Base-by-base conservation (phyloP, 2,888 invertebrate genomes). In the Dorcus hopei region DNA sequence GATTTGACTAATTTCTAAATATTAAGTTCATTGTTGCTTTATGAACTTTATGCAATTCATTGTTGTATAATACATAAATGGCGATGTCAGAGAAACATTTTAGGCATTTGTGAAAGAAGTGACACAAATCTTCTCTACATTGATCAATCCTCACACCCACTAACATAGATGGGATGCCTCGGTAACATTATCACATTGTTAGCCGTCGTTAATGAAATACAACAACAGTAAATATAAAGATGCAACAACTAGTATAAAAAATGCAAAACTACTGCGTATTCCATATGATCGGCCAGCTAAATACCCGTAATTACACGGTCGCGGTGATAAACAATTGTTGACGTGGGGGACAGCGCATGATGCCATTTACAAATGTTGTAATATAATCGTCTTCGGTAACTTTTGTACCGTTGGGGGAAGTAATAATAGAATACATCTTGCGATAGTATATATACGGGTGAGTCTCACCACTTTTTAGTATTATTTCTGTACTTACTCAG, bases 301-400 rank as follows among this genome's bases (percentile, higher is more conserved):
- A 63, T 69, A 61, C 53, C 64, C 61, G 54, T 52, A 52, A 55
- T 49, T 51, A 58, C 38, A 43, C 43, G 54, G 58, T 61, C 67
- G 63, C 63, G 67, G 68, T 69, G 64, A 65, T 65, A 47, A 62
- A 49, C 57, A 62, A 61, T 60, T 61, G 59, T 60, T 56, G 61
- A 66, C 58, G 65, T 68, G 68, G 65, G 68, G 64, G 65, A 63
- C 67, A 66, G 61, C 47, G 59, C 63, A 69, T 70, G 71, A 73
- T 74, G 72, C 72, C 71, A 74, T 74, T 73, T 74, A 65, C 67
- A 68, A 68, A 68, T 74, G 72, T 73, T 72, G 74, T 71, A 74
- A 73, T 68, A 71, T 69, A 33, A 65, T 68, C 67, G 69, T 71
- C 70, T 69, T 69, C 68, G 65, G 68, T 67, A 63, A 57, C 52